Base-by-base conservation (phyloP, 2,888 invertebrate species). In the Stomorhina lunata region DNA sequence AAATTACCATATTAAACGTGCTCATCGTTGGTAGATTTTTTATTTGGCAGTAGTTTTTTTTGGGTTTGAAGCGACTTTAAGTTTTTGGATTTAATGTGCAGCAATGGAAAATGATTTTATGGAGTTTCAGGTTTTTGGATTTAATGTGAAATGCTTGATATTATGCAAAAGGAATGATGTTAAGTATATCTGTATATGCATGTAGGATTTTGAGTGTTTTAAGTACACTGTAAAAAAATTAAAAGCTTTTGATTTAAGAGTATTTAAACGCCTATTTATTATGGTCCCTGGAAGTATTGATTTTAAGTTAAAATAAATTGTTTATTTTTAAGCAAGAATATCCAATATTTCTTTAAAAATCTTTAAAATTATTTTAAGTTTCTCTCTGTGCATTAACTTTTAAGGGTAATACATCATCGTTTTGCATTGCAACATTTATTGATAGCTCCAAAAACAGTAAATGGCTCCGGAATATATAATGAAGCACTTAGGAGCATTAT, bases 1-100 rank as follows among this genome's bases (percentile, higher is more conserved):
- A 84, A 85, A 85, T 85, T 85, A 85, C 76, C 84, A 83, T 84
- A 84, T 83, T 83, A 83, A 81, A 84, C 78, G 65, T 76, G 61
- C 37, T 61, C 71, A 66, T 65, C 71, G 71, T 61, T 57, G 73
- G 61, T 10, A 55, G 59, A 63, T 81, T 78, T 73, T 63, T 43
- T 61, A 43, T 61, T 61, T 27, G 15, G 6, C 3, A 15, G 34
- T 25, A 43, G 0, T 27, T 43, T 15, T 3, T 15, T 25, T n/a
- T 10, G 6, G 20, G 27, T 48, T 48, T 53, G 5, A 4, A n/a
- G 15, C 50, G 61, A 27, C n/a, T n/a, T 69, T 37, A 37, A 37
- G 34, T 59, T 71, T 59, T 2, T 20, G 12, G n/a, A 37, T 40
- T 50, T 69, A 59, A 43, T 34, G 43, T 20, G 32, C 34, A 55